Evolutionary conservation across 2,797 vertebrate species (phyloP).

Genomic region (Merluccius polli): DNA sequence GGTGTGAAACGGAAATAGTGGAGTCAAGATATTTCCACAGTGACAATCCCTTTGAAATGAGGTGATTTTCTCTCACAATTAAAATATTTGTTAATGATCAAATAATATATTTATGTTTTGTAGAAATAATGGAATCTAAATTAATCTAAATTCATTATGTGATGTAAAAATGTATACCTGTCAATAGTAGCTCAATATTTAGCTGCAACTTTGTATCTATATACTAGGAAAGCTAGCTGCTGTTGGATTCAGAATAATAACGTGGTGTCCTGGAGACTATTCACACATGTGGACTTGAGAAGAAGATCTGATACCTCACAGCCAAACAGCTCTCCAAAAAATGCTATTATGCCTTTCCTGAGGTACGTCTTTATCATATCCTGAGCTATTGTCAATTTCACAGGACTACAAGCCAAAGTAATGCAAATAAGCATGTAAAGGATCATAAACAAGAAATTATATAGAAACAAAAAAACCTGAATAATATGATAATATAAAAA

Average conservation of each 20-base stretch:
- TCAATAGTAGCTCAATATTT: no score
- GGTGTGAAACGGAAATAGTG: slow-evolving; percentile 49
- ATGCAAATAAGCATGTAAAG: no score
- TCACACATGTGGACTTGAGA: slow-evolving; percentile 54
- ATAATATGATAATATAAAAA: no score
- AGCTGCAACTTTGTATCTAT: background rate
- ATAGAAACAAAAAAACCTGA: no score
- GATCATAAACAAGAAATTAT: no score
- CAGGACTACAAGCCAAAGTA: no score
- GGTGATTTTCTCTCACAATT: slow-evolving; percentile 40
- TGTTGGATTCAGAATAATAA: slow-evolving; percentile 38
- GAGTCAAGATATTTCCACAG: background rate
- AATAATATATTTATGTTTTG: background rate
- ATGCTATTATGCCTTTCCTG: slow-evolving; percentile 47
- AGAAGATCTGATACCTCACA: slow-evolving; percentile 53
- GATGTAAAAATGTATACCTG: no score
- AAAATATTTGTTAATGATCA: slow-evolving; percentile 27
- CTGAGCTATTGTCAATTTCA: background rate
- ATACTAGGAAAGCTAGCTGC: slow-evolving; percentile 36
- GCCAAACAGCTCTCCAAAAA: slow-evolving; percentile 55
- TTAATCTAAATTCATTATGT: no score
- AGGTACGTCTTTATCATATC: slow-evolving; percentile 32
- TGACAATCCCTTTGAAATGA: slow-evolving; percentile 39
- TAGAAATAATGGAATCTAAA: no score
- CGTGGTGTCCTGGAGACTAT: background rate